These are phyloP conservation scores for Calliphora vicina DNA, from an alignment of 1,140 invertebrate genomes.

Conservation along the genomic window DNA sequence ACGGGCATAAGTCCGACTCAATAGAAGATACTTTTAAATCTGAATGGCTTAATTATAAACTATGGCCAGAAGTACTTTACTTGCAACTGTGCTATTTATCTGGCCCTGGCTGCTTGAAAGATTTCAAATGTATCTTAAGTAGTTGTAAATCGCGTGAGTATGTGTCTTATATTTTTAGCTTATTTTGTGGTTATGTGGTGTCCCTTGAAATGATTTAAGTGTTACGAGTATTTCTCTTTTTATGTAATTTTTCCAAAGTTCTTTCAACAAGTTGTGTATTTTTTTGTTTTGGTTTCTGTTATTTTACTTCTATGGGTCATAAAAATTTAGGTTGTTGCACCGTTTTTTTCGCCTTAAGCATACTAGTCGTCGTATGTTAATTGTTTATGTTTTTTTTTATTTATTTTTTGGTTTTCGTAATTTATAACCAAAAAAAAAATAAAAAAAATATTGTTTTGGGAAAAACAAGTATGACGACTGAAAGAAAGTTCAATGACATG, in stretches of 20 bases:
- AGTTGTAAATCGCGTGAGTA: background rate
- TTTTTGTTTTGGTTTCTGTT: background rate
- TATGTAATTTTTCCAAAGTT: background rate
- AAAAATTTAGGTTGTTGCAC: conserved; percentile 10
- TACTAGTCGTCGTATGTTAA: background rate
- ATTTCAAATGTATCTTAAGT: background rate
- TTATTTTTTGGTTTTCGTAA: background rate
- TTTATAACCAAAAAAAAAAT: background rate
- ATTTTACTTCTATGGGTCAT: background rate
- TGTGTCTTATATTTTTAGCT: background rate
- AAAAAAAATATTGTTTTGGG: background rate
- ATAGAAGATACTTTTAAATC: too few species aligned
- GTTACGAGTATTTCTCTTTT: background rate
- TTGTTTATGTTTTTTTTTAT: background rate
- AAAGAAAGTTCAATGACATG: background rate
- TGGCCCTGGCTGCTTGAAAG: too few species aligned
- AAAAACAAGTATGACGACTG: background rate
- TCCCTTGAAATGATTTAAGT: background rate
- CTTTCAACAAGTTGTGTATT: background rate
- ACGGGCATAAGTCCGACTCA: too few species aligned
- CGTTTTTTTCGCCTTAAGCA: conserved; percentile 10
- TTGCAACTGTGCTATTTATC: too few species aligned
- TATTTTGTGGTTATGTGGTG: background rate
- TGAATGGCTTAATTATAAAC: too few species aligned
- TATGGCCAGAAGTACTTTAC: too few species aligned